Evolutionary conservation across 2,113 vertebrate genomes (phyloP), one percentile per base, ranked within the genome.

Genomic region (Campylorhamphus procurvoides): DNA sequence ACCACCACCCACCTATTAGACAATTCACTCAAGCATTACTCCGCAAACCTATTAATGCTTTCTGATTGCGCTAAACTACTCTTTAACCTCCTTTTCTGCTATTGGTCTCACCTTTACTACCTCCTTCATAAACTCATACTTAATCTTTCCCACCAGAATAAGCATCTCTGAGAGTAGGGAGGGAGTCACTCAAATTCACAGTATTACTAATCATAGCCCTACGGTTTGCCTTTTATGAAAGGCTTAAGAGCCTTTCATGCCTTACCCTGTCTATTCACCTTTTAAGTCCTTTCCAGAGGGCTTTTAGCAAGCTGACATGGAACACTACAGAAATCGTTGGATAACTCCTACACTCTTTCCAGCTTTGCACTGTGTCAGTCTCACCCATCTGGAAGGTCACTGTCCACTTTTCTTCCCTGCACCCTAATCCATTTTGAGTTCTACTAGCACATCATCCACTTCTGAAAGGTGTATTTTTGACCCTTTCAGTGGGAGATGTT

Each of bases 331-430:
- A 82, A 78, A 72, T 7, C 10, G 19, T 25, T 67, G 1, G 1
- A 14, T 42, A 50, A 66, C 75, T 82, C 60, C 9, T 27, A 59
- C 19, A 1, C 28, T 63, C 9, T 22, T 74, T 63, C 33, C 33
- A 79, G 23, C 7, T 93, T 77, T 0, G 0, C 14, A 31, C 37
- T 74, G 0, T 74, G 0, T 37, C 60, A 50, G 4, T 71, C 74
- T 63, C 35, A 75, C 50, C 18, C 53, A 47, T 29, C 7, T 1
- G 0, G 33, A 50, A 82, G 25, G 27, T 60, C 33, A 50, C 62
- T 55, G 33, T 35, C 44, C 27, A 15, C 29, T 60, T 90, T 82
- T 35, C 22, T 6, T 82, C 24, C 27, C 63, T n/a, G 13, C 29
- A 37, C 6, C 4, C 40, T 31, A 42, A 85, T 13, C 19, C 20